phyloP scores from a whole-genome alignment of 2,797 vertebrate species.

The Xerus rutilus region DNA sequence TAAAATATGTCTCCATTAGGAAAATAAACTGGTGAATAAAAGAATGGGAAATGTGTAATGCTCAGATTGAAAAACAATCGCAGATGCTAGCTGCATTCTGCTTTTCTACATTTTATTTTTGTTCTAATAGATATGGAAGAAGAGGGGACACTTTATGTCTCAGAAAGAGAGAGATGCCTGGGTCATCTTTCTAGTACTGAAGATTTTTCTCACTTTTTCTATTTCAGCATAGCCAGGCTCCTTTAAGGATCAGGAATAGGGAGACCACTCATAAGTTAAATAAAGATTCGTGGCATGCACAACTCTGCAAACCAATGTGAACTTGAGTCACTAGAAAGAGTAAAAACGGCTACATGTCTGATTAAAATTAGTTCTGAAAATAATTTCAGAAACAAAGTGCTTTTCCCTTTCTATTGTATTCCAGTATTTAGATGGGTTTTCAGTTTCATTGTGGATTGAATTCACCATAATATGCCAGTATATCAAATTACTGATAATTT shows the following conservation, averaged over 20 bases:
- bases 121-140: not conserved
- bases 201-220: not conserved
- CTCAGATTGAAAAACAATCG: not conserved
- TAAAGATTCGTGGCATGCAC: not conserved
- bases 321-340: not conserved
- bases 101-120: not conserved
- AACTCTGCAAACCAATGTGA: not conserved
- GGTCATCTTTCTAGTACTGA: not conserved
- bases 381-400: not conserved
- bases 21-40: not conserved
- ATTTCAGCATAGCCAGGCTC: too few relatives aligned
- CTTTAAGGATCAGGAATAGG: not conserved
- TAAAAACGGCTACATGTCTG: not conserved
- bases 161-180: not conserved
- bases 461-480: not conserved
- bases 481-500: not conserved
- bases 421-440: not conserved
- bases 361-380: not conserved
- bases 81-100: not conserved
- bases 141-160: not conserved
- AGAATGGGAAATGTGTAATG: not conserved
- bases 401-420: not conserved
- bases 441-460: not conserved
- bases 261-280: not conserved
- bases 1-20: not conserved